phyloP scores from a whole-genome alignment of 2,888 invertebrate genomes.

The Dione vanillae region DNA sequence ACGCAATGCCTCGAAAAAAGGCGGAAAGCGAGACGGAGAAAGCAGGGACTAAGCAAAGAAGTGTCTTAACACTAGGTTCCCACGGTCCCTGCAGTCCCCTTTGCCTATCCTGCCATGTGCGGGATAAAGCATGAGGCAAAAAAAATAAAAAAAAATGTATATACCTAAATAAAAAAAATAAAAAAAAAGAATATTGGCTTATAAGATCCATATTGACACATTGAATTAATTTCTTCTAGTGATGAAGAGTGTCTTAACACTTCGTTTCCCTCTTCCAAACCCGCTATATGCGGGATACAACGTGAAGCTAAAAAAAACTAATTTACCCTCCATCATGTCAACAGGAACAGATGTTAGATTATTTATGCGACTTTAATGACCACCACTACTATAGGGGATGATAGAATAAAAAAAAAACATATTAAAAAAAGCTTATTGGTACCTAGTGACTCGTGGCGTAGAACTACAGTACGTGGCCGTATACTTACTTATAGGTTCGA shows the following conservation, averaged over 20 bases:
- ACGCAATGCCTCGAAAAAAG: too few species aligned
- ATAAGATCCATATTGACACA: too few species aligned
- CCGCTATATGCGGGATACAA: not conserved
- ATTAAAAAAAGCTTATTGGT: not conserved
- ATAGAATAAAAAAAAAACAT: constrained; percentile 14
- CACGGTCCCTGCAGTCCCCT: too few species aligned
- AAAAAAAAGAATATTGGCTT: too few species aligned
- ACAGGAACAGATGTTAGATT: constrained; percentile 73
- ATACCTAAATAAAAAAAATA: too few species aligned
- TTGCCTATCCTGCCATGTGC: too few species aligned
- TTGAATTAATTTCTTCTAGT: too few species aligned
- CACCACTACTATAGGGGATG: constrained; percentile 43
- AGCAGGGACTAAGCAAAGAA: too few species aligned
- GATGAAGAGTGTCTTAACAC: not conserved
- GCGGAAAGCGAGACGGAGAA: too few species aligned
- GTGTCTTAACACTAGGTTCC: too few species aligned
- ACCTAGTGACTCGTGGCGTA: not conserved
- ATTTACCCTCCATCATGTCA: constrained; percentile 52
- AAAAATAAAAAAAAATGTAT: too few species aligned
- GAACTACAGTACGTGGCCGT: not conserved
- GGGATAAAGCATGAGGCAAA: too few species aligned
- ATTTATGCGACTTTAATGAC: constrained; percentile 82
- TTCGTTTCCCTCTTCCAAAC: not conserved
- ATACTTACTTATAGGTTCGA: not conserved
- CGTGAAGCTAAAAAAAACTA: constrained; percentile 4